phyloP scores from a whole-genome alignment of 37 sponge, comb jelly and placozoan genomes.

The Cladorhizidae sp. region DNA sequence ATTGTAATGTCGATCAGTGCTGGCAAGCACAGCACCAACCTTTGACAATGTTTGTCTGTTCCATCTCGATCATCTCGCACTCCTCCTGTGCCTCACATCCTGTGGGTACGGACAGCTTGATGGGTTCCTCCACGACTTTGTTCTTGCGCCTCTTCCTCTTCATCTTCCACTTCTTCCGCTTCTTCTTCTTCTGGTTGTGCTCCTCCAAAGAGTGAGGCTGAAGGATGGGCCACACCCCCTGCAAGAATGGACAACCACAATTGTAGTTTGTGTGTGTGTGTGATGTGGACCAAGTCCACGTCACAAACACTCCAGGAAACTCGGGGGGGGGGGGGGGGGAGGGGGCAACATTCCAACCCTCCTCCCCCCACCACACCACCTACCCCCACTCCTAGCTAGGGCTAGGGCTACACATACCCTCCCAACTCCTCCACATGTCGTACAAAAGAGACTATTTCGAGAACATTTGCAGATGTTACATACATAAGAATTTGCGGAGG shows the following conservation, averaged over 20 bases:
- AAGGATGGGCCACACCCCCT: neutral
- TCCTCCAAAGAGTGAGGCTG: neutral
- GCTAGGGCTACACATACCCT: too few species aligned
- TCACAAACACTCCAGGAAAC: too few species aligned
- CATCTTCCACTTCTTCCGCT: neutral
- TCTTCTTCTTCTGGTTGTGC: constrained; percentile 29
- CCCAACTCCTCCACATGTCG: too few species aligned
- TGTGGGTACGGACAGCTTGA: neutral
- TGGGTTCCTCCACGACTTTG: neutral
- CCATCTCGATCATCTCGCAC: neutral
- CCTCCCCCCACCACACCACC: neutral
- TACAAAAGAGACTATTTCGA: too few species aligned
- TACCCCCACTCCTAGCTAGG: too few species aligned
- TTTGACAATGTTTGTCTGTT: neutral
- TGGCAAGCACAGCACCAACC: too few species aligned
- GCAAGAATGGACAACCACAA: neutral
- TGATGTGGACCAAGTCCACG: neutral
- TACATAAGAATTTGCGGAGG: too few species aligned
- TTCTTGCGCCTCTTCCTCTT: neutral
- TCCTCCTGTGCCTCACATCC: neutral
- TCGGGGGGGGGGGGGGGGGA: too few species aligned
- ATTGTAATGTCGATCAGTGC: too few species aligned
- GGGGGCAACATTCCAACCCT: too few species aligned
- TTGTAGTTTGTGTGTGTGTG: too few species aligned
- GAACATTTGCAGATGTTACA: too few species aligned